phyloP scores from a whole-genome alignment of 2,797 vertebrate species.

The Oreonectes daqikongensis region DNA sequence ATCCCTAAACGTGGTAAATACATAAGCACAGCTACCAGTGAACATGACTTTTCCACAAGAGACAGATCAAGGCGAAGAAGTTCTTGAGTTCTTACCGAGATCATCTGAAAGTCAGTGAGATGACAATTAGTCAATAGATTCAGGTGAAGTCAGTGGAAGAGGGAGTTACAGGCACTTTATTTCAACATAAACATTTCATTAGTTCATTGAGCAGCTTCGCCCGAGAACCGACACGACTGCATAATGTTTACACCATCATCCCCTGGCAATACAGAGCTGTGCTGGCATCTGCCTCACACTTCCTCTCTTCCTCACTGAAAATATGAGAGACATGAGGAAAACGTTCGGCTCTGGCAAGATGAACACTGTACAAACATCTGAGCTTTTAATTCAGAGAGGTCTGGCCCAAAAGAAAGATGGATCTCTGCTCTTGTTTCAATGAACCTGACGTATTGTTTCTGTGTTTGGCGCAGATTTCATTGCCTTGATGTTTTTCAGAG shows the following conservation, averaged over 20 bases:
- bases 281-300: slow-evolving; percentile 7
- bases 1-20: no score
- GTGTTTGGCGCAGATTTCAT: background rate
- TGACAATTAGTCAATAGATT: background rate
- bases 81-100: no score
- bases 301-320: background rate
- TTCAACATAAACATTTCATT: slow-evolving; percentile 69
- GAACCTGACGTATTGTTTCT: background rate
- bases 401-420: background rate
- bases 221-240: slow-evolving; percentile 53
- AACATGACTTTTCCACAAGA: no score
- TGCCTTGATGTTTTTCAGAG: slow-evolving; percentile 7
- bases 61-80: no score
- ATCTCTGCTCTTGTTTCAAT: background rate
- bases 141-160: slow-evolving; percentile 20
- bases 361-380: background rate
- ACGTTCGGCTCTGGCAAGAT: slow-evolving; percentile 2
- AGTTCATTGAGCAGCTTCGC: slow-evolving; percentile 58
- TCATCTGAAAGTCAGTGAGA: background rate
- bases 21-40: no score
- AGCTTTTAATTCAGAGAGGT: background rate
- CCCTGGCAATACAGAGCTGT: slow-evolving; percentile 4
- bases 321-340: background rate
- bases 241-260: slow-evolving; percentile 61
- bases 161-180: slow-evolving; percentile 9